Evolutionary conservation across 2,888 invertebrate species (phyloP), one percentile per base, ranked within the genome.

Genomic region (Apomyelois bistriatella): DNA sequence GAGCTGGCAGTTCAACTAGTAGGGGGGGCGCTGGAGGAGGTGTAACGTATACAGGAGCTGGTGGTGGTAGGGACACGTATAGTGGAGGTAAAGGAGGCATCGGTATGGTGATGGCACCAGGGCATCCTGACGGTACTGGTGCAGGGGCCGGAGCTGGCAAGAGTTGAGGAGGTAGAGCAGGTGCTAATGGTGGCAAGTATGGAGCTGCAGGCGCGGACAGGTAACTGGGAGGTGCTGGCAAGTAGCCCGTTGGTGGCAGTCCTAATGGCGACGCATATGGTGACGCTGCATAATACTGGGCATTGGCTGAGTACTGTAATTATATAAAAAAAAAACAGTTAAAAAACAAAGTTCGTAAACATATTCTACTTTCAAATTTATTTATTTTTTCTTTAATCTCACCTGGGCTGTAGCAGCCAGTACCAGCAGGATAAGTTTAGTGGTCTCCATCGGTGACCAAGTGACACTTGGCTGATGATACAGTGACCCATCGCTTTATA

Each of bases 51-150:
- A 82, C 58, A 0, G 80, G 82, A 0, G 82, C 66, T 0, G 81
- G 86, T 0, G 81, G 59, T 6, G 87, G 87, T 2, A 85, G 60
- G 2, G 77, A 72, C 8, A 87, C 69, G 58, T 83, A 84, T 50
- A 85, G 66, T 0, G 86, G 86, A 0, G 76, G 61, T 0, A 72
- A 56, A 0, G 73, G 68, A 1, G 58, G 55, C 48, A 56, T 15
- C 13, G 53, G 53, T 32, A 56, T 60, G 30, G 48, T 58, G 36
- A 59, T 58, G 9, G 62, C 54, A 12, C 15, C 52, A 8, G 59
- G 59, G 30, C 57, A 58, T 15, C 50, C 42, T 4, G 55, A 38
- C 7, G 40, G 43, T 0, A 52, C 32, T 0, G 55, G 37, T 2
- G 41, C 36, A 1, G 49, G 49, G 30, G 54, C 10, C 8, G 41